Percentiles rank a stretch among this genome's conserved stretches.
Conservation (phyloP, 2,113 vertebrate genomes). For the Aspiorhynchus laticeps region DNA sequence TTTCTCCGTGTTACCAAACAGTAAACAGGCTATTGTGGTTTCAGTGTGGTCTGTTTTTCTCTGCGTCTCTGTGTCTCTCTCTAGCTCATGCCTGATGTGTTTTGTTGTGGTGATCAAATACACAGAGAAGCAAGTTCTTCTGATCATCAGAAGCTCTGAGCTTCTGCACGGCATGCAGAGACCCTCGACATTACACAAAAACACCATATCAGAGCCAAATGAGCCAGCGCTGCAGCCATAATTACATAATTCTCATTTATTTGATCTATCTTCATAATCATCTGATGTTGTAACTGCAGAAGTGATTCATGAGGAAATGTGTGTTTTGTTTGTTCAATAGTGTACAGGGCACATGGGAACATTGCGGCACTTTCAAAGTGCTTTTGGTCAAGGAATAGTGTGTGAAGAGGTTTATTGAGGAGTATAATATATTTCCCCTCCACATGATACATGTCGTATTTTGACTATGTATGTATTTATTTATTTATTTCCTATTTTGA, state of each 20-base stretch:
- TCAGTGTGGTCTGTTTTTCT: neutral
- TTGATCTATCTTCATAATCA: neutral
- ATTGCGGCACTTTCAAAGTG: neutral
- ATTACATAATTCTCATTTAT: neutral
- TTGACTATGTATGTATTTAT: neutral
- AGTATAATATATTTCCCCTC: neutral
- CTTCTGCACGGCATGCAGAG: neutral
- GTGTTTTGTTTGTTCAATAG: neutral
- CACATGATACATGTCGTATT: neutral
- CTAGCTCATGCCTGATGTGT: neutral
- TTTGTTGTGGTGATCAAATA: neutral
- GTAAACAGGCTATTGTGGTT: conserved; percentile 8
- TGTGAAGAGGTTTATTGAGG: neutral
- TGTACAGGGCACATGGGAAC: neutral
- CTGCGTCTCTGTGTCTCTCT: neutral
- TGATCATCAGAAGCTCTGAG: neutral
- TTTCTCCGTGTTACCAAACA: neutral
- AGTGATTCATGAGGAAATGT: neutral
- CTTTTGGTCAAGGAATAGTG: neutral
- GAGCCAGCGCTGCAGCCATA: neutral
- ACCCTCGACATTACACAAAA: neutral
- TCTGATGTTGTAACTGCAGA: neutral
- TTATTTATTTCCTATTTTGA: neutral
- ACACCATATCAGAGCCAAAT: neutral
- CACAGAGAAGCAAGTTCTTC: neutral